A percentile compares a stretch with the other conserved stretches of the same genome.
Conservation (phyloP, 2,113 vertebrate genomes). For the pig (Sus scrofa) region DNA sequence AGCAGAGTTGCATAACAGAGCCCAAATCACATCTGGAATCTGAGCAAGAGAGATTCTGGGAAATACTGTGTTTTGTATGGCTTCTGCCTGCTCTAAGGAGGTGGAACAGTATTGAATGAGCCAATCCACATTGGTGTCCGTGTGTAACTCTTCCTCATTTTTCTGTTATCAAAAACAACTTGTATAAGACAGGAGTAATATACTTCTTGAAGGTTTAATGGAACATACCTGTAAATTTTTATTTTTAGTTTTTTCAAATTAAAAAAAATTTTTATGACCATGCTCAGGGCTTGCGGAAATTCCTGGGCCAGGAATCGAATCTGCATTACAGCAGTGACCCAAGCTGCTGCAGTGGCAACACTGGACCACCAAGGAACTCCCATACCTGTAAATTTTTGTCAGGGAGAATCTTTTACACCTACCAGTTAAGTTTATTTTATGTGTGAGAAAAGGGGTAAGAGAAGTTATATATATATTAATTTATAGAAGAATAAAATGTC, state of each 20-base stretch:
- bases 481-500: slow-evolving; percentile 7
- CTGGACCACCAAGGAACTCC: too few relatives aligned
- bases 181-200: not conserved
- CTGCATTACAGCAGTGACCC: too few relatives aligned
- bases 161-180: not conserved
- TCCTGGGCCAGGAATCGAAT: too few relatives aligned
- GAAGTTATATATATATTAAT: not conserved
- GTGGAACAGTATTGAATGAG: not conserved
- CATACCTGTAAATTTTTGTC: not conserved
- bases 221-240: not conserved
- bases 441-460: not conserved
- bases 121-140: not conserved
- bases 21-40: not conserved
- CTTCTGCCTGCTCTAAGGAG: not conserved
- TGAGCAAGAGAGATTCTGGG: not conserved
- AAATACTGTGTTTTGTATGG: not conserved
- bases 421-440: not conserved
- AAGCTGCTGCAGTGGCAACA: too few relatives aligned
- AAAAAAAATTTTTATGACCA: too few relatives aligned
- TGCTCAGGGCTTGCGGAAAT: too few relatives aligned
- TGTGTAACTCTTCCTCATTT: not conserved
- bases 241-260: too few relatives aligned
- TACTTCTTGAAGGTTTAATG: slow-evolving; percentile 11
- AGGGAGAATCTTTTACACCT: not conserved
- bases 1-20: not conserved